phyloP scores from a whole-genome alignment of 2,797 vertebrate species.

The Sebastes itinus region DNA sequence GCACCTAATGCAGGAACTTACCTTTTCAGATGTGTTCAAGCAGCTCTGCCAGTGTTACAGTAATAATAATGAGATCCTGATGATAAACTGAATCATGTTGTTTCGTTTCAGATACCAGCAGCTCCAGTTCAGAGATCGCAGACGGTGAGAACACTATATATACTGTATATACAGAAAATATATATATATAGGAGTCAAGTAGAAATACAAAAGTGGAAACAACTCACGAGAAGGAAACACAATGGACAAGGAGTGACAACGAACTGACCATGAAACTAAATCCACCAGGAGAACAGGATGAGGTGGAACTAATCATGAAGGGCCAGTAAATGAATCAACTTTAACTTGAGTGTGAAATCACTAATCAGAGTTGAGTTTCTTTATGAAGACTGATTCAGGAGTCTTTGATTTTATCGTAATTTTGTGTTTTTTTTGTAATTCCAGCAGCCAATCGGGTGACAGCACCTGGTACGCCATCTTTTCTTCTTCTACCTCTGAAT shows the following conservation, averaged over 20 bases:
- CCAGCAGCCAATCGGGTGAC: slow-evolving; percentile 63
- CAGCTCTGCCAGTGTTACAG: neutral
- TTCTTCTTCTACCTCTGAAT: neutral
- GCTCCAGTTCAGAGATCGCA: slow-evolving; percentile 72
- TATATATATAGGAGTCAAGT: too few species aligned
- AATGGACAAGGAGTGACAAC: too few species aligned
- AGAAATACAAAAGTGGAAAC: too few species aligned
- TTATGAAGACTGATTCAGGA: neutral
- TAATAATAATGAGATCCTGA: neutral
- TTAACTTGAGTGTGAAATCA: neutral
- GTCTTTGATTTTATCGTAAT: neutral
- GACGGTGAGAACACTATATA: slow-evolving; percentile 56
- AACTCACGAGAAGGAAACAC: too few species aligned
- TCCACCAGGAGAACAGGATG: too few species aligned
- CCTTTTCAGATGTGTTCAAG: neutral
- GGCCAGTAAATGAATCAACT: neutral
- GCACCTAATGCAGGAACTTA: too few species aligned
- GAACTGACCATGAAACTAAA: too few species aligned
- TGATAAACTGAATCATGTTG: neutral
- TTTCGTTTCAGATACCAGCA: slow-evolving; percentile 69
- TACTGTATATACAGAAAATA: neutral
- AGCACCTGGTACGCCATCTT: slow-evolving; percentile 60
- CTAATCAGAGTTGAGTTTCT: neutral
- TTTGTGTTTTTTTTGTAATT: slow-evolving; percentile 36
- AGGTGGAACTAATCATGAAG: too few species aligned